Evolutionary conservation across 2,113 vertebrate genomes (phyloP).

Genomic region (Sturnus vulgaris): DNA sequence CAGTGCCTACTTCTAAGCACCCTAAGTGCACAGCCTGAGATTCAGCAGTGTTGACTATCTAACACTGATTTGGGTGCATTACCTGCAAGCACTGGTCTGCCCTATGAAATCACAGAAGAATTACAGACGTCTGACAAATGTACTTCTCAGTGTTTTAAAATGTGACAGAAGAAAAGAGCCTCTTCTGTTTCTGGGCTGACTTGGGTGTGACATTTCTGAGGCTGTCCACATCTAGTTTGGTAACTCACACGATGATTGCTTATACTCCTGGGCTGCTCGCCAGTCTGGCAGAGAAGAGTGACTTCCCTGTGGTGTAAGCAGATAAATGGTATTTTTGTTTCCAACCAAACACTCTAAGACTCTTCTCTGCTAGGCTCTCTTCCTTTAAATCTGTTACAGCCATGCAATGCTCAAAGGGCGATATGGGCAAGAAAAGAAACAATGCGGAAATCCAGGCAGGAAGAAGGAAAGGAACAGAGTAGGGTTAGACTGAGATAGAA

Average conservation of each 20-base stretch:
- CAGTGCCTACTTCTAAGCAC: neutral
- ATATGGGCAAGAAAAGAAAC: neutral
- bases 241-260: neutral
- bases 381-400: neutral
- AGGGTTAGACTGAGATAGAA: neutral
- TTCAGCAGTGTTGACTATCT: rapidly evolving
- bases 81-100: neutral
- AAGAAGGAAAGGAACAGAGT: neutral
- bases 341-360: neutral
- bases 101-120: neutral
- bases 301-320: neutral
- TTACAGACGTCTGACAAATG: neutral
- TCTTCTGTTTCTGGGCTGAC: neutral
- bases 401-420: neutral
- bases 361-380: neutral
- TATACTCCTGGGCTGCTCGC: neutral
- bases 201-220: neutral
- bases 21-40: neutral
- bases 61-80: neutral
- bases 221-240: neutral
- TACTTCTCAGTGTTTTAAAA: neutral
- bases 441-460: neutral
- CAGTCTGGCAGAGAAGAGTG: neutral
- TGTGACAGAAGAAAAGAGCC: neutral
- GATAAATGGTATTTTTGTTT: neutral